Percentiles rank a stretch among this genome's conserved stretches.
These are phyloP conservation scores for Aplochiton taeniatus DNA, from an alignment of 2,797 vertebrate genomes.

Conservation along the genomic window DNA sequence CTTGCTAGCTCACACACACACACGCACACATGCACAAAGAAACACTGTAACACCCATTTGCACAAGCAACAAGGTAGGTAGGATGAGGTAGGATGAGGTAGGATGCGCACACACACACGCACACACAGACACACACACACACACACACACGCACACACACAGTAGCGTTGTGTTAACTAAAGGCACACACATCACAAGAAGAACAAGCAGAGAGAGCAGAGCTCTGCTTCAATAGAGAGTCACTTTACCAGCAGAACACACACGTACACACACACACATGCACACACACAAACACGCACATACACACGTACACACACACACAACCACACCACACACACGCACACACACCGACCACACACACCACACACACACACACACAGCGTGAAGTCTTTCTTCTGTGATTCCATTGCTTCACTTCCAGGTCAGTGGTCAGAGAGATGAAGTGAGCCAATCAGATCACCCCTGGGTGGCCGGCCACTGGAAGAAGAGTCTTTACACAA, in stretches of 20 bases:
- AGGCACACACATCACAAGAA: too few species aligned
- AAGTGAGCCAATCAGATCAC: conserved; percentile 43
- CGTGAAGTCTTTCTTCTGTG: conserved; percentile 34
- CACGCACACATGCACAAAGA: conserved; percentile 27
- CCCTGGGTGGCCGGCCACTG: conserved; percentile 28
- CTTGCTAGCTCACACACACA: background rate
- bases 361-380: background rate
- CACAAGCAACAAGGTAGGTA: too few species aligned
- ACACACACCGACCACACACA: background rate
- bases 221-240: too few species aligned
- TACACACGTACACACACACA: background rate
- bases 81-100: too few species aligned
- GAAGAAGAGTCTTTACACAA: conserved; percentile 21
- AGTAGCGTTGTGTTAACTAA: too few species aligned
- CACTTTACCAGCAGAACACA: too few species aligned
- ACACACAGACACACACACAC: background rate
- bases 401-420: conserved; percentile 62
- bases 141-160: background rate
- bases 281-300: conserved; percentile 1
- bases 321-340: background rate
- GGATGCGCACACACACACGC: conserved; percentile 6
- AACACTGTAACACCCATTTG: too few species aligned
- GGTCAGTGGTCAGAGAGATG: conserved; percentile 59
- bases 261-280: background rate
- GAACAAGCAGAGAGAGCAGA: too few species aligned